phyloP scores from a whole-genome alignment of 2,113 vertebrate genomes.

The Paratilapia polleni region DNA sequence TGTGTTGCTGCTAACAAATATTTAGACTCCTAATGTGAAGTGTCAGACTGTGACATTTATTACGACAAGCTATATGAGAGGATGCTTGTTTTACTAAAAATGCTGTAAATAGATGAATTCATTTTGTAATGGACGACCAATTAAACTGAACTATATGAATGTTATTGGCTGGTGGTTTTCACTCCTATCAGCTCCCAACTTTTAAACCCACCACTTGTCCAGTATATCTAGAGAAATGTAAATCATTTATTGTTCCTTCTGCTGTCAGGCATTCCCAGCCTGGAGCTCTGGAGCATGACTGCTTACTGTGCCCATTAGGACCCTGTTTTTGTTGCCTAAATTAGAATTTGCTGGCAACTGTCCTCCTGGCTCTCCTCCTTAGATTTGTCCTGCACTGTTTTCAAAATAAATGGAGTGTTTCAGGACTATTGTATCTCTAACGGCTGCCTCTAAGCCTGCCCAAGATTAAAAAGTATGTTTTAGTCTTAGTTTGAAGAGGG shows the following conservation, averaged over 20 bases:
- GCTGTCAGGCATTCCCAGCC: slow-evolving; percentile 46
- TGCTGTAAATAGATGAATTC: not conserved
- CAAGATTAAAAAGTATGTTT: slow-evolving; percentile 30
- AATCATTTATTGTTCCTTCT: slow-evolving; percentile 64
- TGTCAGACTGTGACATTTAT: not conserved
- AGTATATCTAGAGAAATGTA: slow-evolving; percentile 10
- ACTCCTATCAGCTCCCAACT: not conserved
- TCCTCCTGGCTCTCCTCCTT: slow-evolving; percentile 52
- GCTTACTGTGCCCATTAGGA: slow-evolving; percentile 60
- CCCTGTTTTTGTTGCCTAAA: slow-evolving; percentile 48
- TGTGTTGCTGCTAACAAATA: not conserved
- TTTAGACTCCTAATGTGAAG: not conserved
- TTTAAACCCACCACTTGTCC: not conserved
- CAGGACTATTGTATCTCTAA: slow-evolving; percentile 35
- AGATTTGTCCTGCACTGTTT: slow-evolving; percentile 34
- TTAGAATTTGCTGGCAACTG: slow-evolving; percentile 56
- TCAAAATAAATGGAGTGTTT: slow-evolving; percentile 53
- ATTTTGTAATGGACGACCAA: not conserved
- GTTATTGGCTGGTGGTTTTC: not conserved
- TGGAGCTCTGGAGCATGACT: slow-evolving; percentile 20
- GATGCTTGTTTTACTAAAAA: not conserved
- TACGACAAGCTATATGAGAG: not conserved
- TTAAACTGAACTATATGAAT: not conserved
- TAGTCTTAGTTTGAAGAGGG: slow-evolving; percentile 9
- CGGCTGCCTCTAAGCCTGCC: slow-evolving; percentile 3